These are phyloP conservation scores for Muscina levida DNA, from an alignment of 2,888 invertebrate genomes.

Conservation along the genomic window DNA sequence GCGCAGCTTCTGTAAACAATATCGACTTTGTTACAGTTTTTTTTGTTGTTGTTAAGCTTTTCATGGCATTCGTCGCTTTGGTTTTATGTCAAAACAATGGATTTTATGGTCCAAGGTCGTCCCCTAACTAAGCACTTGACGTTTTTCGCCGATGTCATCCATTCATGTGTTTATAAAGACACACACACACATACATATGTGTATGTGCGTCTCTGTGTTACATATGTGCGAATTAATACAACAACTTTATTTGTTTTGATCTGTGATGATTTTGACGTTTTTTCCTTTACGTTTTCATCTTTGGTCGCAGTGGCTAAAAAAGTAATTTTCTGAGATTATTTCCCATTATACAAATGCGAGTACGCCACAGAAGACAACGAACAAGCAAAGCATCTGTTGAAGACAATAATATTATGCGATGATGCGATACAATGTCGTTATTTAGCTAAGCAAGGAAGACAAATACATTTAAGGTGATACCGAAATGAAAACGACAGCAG, in stretches of 20 bases:
- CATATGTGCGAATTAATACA: conserved; percentile 1
- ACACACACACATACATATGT: not conserved
- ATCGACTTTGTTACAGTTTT: conserved; percentile 47
- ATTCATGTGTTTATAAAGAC: conserved; percentile 44
- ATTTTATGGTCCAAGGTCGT: conserved; percentile 68
- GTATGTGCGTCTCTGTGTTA: not conserved
- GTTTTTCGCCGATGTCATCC: conserved; percentile 60
- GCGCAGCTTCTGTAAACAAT: conserved; percentile 32
- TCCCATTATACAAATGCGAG: conserved; percentile 64
- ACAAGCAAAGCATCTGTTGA: conserved; percentile 26
- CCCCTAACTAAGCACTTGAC: conserved; percentile 56
- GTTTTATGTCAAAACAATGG: conserved; percentile 53
- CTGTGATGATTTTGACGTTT: conserved; percentile 51
- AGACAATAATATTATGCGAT: conserved; percentile 6
- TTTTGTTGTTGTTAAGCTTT: no score
- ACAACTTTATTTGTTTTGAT: conserved; percentile 54
- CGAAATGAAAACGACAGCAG: not conserved
- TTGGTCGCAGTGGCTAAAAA: conserved; percentile 7
- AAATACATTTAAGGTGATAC: not conserved
- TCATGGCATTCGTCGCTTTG: conserved; percentile 36
- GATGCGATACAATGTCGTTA: not conserved
- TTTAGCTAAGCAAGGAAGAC: not conserved
- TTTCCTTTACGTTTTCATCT: conserved; percentile 7
- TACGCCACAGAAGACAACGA: conserved; percentile 25
- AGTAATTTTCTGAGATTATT: conserved; percentile 63